Evolutionary conservation across 2,113 vertebrate genomes (phyloP), one percentile per base, ranked within the genome.

Genomic region (Macrotus californicus): DNA sequence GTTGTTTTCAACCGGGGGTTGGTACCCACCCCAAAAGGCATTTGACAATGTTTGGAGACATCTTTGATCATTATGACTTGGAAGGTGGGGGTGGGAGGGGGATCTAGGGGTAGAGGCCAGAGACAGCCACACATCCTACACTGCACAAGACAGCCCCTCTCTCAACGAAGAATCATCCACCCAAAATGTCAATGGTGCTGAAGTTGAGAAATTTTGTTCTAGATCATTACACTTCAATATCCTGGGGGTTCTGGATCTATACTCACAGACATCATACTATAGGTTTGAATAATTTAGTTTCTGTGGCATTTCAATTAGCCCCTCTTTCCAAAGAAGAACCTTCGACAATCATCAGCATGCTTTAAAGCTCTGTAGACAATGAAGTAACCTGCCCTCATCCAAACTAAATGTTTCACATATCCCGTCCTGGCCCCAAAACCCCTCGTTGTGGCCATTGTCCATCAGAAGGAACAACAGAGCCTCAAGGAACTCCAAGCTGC

Each of bases 381-480:
- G 91, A 72, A 76, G 50, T 22, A 91, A 50, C 73, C 26, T 89
- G 75, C 83, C 72, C 31, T 76, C 77, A 95, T 92, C 70, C 70
- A 70, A 76, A 94, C n/a, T 66, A 89, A 92, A 94, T 72, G 69
- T 89, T 95, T 90, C 61, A 70, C 82, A 41, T 82, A 52, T 94
- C 93, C 93, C 39, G 80, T n/a, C 29, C 75, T 87, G 89, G 29
- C 21, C n/a, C 86, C 10, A 0, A 64, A 89, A 70, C 82, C 56
- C 72, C 92, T 50, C 4, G 2, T 72, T 54, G 64, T 95, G 73
- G 41, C 73, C 76, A 84, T 24, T 69, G 29, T 89, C 83, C 64
- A 67, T 92, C 48, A n/a, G 54, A 41, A 92, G 88, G 46, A 90
- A 89, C 76, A 52, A 56, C 2, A 54, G 81, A 91, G 84, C 92